Conservation (phyloP, 2,797 vertebrate species). For the Dendrocincla fuliginosa region DNA sequence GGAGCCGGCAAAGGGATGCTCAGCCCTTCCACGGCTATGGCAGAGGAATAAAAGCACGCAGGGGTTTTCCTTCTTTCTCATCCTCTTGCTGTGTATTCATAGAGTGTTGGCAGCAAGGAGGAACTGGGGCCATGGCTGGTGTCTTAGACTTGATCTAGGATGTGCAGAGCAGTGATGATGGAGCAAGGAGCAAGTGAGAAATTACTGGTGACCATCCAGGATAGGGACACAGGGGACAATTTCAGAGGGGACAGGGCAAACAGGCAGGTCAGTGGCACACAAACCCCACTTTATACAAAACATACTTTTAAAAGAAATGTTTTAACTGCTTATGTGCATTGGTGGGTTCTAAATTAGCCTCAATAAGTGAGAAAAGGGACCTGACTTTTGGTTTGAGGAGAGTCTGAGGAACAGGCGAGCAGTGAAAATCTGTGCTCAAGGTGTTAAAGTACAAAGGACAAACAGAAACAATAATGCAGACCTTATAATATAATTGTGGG, state of each 20-base stretch:
- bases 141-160: neutral
- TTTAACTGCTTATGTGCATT: accelerated
- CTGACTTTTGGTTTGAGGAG: neutral
- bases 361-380: neutral
- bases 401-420: neutral
- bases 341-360: neutral
- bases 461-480: neutral
- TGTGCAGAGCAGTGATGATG: neutral
- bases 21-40: neutral
- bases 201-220: neutral
- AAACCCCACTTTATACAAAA: neutral
- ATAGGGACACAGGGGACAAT: neutral
- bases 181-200: neutral
- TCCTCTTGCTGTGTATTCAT: neutral
- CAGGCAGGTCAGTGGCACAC: neutral
- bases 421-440: neutral
- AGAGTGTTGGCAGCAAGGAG: neutral
- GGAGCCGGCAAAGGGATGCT: accelerated
- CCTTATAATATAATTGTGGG: neutral
- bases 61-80: neutral
- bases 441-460: neutral
- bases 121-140: neutral
- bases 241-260: neutral
- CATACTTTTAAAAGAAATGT: neutral
- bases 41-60: neutral